Conservation (phyloP, 2,888 invertebrate genomes). For the Thera britannica region DNA sequence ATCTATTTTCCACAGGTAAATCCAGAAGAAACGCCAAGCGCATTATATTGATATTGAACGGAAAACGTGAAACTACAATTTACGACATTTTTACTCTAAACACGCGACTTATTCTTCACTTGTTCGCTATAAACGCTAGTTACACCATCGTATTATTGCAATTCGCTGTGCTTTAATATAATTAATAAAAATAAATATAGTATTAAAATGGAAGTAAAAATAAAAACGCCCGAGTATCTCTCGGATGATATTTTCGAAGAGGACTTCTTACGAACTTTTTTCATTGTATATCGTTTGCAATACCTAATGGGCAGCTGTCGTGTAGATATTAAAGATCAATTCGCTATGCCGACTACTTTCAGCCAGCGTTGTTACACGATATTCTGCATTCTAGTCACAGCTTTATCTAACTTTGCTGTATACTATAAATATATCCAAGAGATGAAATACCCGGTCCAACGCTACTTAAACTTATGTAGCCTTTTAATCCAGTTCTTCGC, state of each 20-base stretch:
- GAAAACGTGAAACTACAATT: constrained; percentile 56
- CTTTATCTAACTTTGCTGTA: constrained; percentile 33
- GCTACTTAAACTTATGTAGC: constrained; percentile 37
- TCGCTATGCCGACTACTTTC: constrained; percentile 56
- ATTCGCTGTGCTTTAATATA: constrained; percentile 54
- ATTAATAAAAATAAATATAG: background rate
- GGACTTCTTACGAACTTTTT: constrained; percentile 52
- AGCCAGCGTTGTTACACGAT: constrained; percentile 58
- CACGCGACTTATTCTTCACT: constrained; percentile 53
- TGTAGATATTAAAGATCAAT: constrained; percentile 55
- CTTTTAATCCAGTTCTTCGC: constrained; percentile 42
- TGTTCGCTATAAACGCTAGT: constrained; percentile 60
- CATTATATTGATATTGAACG: constrained; percentile 57
- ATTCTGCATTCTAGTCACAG: constrained; percentile 41
- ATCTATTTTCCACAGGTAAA: constrained; percentile 21
- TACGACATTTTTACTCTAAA: constrained; percentile 62
- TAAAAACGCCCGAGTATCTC: constrained; percentile 52
- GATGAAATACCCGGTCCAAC: constrained; percentile 33
- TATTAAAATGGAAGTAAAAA: constrained; percentile 25
- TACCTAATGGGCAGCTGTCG: constrained; percentile 58
- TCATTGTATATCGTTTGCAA: constrained; percentile 52
- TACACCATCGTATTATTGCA: constrained; percentile 67
- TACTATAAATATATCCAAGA: constrained; percentile 32
- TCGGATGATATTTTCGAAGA: constrained; percentile 62
- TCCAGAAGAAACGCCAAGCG: constrained; percentile 56